A percentile compares a stretch with the other conserved stretches of the same genome.
Conservation (phyloP, 2,797 vertebrate species). For the Anniella stebbinsi region DNA sequence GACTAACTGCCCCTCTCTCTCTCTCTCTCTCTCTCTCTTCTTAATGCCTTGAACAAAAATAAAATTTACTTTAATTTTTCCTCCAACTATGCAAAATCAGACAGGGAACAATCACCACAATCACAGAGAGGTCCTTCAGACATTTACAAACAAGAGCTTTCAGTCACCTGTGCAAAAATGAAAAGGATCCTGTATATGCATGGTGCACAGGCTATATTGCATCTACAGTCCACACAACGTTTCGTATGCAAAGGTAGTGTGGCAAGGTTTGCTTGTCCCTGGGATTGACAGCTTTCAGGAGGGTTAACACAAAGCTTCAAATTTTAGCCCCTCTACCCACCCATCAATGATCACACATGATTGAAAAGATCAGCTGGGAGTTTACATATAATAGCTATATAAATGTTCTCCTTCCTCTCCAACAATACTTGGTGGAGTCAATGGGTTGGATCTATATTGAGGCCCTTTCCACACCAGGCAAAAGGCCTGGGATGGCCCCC, state of each 20-base stretch:
- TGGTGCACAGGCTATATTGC: not conserved
- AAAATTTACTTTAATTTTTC: constrained; percentile 18
- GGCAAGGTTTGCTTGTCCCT: not conserved
- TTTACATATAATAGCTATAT: not conserved
- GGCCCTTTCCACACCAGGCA: no score
- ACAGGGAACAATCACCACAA: not conserved
- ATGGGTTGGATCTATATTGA: not conserved
- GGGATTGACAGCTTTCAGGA: not conserved
- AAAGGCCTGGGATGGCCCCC: no score
- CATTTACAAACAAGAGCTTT: not conserved
- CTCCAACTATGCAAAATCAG: constrained; percentile 25
- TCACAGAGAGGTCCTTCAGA: not conserved
- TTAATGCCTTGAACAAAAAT: constrained; percentile 52
- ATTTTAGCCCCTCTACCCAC: not conserved
- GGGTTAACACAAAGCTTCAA: not conserved
- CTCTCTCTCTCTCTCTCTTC: constrained; percentile 2
- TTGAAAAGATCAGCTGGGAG: not conserved
- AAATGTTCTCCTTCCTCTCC: not conserved
- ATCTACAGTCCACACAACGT: not conserved
- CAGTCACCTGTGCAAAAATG: not conserved
- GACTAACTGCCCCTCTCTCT: constrained; percentile 26
- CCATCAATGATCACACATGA: not conserved
- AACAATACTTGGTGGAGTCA: not conserved
- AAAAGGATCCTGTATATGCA: not conserved
- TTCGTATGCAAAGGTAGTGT: not conserved